These are phyloP conservation scores for Erythrocercus mccallii DNA, from an alignment of 2,113 vertebrate genomes.

Conservation along the genomic window DNA sequence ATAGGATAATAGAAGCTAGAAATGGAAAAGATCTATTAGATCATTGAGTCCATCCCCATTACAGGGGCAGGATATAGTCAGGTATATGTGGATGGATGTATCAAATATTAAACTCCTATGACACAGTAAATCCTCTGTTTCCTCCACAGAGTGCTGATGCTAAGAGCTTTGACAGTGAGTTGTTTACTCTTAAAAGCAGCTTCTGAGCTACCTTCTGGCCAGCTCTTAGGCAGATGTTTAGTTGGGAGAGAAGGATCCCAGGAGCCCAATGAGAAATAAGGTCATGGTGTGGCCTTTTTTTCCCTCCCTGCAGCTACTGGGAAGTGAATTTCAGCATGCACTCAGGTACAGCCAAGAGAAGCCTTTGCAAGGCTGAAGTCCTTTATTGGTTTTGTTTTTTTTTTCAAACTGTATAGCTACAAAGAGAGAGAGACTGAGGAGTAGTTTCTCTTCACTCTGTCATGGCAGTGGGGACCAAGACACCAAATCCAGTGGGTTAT, in stretches of 20 bases:
- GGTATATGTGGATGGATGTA: constrained; percentile 37
- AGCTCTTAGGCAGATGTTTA: constrained; percentile 40
- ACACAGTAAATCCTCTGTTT: constrained; percentile 44
- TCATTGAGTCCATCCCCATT: constrained; percentile 45
- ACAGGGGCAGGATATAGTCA: constrained; percentile 37
- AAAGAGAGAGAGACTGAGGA: background rate
- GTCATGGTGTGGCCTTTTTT: background rate
- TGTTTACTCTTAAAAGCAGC: constrained; percentile 55
- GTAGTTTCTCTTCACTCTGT: background rate
- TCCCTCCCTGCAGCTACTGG: background rate
- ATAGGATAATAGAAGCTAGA: constrained; percentile 53
- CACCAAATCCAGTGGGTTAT: background rate
- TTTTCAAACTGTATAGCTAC: background rate
- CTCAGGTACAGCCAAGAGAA: background rate
- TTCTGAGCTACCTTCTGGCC: constrained; percentile 42
- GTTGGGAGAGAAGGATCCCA: background rate
- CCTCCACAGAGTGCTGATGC: constrained; percentile 54
- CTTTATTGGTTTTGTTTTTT: background rate
- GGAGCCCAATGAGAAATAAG: background rate
- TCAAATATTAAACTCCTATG: constrained; percentile 61
- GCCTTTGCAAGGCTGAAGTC: background rate
- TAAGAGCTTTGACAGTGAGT: constrained; percentile 44
- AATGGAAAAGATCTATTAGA: constrained; percentile 62
- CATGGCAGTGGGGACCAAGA: background rate
- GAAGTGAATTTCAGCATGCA: background rate